Conservation (phyloP, 1,140 invertebrate species). For the Lepidurus packardi region DNA sequence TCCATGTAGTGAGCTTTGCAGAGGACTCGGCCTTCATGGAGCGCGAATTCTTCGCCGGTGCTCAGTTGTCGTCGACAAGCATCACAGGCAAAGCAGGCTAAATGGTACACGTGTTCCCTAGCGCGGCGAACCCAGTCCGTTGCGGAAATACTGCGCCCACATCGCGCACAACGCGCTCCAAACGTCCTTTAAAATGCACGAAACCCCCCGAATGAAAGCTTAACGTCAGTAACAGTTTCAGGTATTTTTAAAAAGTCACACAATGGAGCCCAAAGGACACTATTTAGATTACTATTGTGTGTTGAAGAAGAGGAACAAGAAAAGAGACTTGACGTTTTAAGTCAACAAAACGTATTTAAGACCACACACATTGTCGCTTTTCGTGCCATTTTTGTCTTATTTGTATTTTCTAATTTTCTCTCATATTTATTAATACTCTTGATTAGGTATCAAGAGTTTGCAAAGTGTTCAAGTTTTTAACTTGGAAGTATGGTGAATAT, state of each 20-base stretch:
- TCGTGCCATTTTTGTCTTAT: neutral
- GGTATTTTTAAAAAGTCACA: neutral
- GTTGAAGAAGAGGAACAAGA: neutral
- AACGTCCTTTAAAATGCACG: conserved; percentile 68
- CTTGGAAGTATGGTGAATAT: too few species aligned
- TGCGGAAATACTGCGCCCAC: conserved; percentile 80
- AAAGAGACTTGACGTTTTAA: conserved; percentile 11
- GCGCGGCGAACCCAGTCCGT: conserved; percentile 96
- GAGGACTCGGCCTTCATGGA: conserved; percentile 83
- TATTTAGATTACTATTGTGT: conserved; percentile 11
- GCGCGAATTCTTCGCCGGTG: conserved; percentile 95
- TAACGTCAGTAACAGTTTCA: neutral
- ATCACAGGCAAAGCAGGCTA: conserved; percentile 98
- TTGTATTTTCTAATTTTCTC: neutral
- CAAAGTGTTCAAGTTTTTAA: too few species aligned
- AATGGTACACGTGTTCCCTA: conserved; percentile 87
- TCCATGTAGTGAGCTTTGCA: conserved; percentile 96
- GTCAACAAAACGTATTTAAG: conserved; percentile 6
- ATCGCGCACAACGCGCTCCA: conserved; percentile 93
- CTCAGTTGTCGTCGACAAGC: conserved; percentile 92
- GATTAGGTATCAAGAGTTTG: too few species aligned
- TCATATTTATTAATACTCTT: too few species aligned
- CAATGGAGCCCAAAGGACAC: neutral
- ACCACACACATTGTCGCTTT: neutral
- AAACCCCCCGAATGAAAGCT: neutral